Base-by-base conservation (phyloP, 2,888 invertebrate species). In the Masnerella sp. region DNA sequence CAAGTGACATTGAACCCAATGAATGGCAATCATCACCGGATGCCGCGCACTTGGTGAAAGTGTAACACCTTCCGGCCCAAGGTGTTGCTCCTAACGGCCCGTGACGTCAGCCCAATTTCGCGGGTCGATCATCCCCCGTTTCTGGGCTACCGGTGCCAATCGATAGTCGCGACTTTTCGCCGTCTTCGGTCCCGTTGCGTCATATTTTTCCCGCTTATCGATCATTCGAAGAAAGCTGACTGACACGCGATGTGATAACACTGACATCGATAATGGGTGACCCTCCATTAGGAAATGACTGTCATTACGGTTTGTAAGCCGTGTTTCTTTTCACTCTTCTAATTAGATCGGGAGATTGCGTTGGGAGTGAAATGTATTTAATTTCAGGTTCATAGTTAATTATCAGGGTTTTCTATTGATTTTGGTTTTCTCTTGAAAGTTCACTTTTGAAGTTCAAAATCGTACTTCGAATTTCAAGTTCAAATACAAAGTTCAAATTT, bases 1-100 rank as follows among this genome's bases (percentile, higher is more conserved):
- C 72, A 80, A 79, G 74, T 85, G 85, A 85, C 85, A 85, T 85
- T 85, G 85, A 85, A 85, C 85, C 83, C 82, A 84, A 84, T 85
- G 82, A 79, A 82, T 79, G 78, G 77, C 79, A 77, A 78, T 79
- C 58, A 76, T 83, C 80, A 82, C 81, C 77, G 84, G 84, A 85
- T 83, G 82, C 80, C 76, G 73, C 15, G 54, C 52, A 51, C 22
- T 69, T n/a, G n/a, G n/a, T n/a, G n/a, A n/a, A n/a, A n/a, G n/a
- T n/a, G 43, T 52, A 59, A 58, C 40, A 40, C 30, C 12, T 49
- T 40, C 32, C 40, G 42, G 38, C 47, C 25, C n/a, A n/a, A n/a
- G n/a, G n/a, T n/a, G n/a, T n/a, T n/a, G n/a, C n/a, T n/a, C n/a
- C n/a, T n/a, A n/a, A n/a, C n/a, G n/a, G n/a, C n/a, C n/a, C n/a